Evolutionary conservation across 2,113 vertebrate species (phyloP), one percentile per base, ranked within the genome.

Genomic region (Australoheros scitulus): DNA sequence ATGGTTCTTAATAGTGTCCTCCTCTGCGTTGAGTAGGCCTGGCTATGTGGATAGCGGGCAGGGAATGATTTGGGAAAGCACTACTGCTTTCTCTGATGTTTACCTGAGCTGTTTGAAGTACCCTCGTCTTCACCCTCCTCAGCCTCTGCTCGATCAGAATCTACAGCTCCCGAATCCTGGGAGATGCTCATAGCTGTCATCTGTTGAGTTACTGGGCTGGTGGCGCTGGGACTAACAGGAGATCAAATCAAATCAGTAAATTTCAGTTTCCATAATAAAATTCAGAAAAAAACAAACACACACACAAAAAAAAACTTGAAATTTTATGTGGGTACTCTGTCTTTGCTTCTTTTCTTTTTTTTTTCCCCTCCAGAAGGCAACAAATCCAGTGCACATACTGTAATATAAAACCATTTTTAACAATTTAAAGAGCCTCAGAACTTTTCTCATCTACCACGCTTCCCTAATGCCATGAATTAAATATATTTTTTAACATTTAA

Each of bases 181-280:
- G 96, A 97, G 92, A 97, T 97, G 95, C 97, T 97, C 97, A 97
- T 97, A 9, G 97, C 96, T 0, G 97, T 97, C 97, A 97, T 97
- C 94, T 97, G 97, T 91, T 97, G 97, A 83, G 97, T 97, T 91
- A 97, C 97, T 47, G 97, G 97, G 85, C 95, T 96, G 83, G 96
- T 95, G 56, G 96, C 96, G 22, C 96, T 96, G 84, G 91, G 92
- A 86, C 91, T 95, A 77, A 57, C 14, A 83, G 9, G 41, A 80
- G 17, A 83, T 60, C 5, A 61, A 60, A n/a, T 29, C 24, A 70
- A 70, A 43, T 70, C 17, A 29, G 15, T 6, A 70, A 50, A 70
- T 70, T 70, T 70, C 5, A 50, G 43, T 70, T 50, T 70, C 18
- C 8, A 70, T 70, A 68, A 47, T 26, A 47, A 68, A 17, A 43